Base-by-base conservation (phyloP, 2,797 vertebrate species). In the Pteropus rufus region DNA sequence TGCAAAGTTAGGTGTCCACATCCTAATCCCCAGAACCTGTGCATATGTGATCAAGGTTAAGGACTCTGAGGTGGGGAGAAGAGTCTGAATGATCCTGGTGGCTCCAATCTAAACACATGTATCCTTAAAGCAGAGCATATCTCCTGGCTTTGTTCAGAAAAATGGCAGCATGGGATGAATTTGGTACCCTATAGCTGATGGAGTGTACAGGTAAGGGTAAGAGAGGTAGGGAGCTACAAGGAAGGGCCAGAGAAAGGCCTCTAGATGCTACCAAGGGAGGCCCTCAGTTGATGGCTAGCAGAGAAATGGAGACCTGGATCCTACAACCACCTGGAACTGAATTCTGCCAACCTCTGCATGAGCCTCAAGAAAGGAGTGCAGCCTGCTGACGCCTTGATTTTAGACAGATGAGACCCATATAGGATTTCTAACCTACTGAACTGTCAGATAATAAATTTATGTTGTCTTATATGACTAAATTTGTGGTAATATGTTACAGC, bases 291-390 rank as follows among this genome's bases (percentile, higher is more conserved):
- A 72, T 3, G 41, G 46, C 56, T 8, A 67, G 24, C 29, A 39
- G 83, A 29, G 29, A 52, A 87, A 44, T 5, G 0, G 36, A 64
- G 29, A 56, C 19, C 31, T 67, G 3, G 0, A 15, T 54, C 67
- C n/a, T 8, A 39, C 24, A 46, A 34, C 10, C 26, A 49, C 26
- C 19, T 41, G 46, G 10, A 80, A 52, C 10, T 52, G n/a, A 73
- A 54, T 49, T 72, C n/a, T 84, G 18, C 52, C 85, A 90, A 65
- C 31, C 72, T 24, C 39, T 84, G 65, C 75, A 67, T 36, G 21
- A 82, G 46, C 34, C 10, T 41, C 54, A 14, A 52, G 34, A 44
- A 69, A 87, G 29, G 21, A 72, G 19, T 3, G 0, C 56, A 41
- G 64, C 7, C 19, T 34, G 7, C 46, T 36, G 41, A 31, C n/a